Base-by-base conservation (phyloP, 2,797 vertebrate genomes). In the Cyclopterus lumpus region DNA sequence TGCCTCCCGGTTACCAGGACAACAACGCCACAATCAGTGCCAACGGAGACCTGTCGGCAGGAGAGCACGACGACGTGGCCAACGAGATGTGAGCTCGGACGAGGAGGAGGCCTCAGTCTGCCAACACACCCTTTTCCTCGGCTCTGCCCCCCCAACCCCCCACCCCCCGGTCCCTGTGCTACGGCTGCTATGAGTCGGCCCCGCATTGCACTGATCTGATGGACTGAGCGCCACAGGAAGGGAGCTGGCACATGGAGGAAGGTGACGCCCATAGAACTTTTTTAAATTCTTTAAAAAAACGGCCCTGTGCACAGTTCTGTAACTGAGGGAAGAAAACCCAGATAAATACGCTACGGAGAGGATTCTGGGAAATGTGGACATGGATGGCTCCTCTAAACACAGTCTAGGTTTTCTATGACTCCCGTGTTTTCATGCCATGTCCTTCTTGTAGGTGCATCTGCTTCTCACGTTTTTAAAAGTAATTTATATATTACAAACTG, bases 1-100 rank as follows among this genome's bases (percentile, higher is more conserved):
- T 98, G 97, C 97, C 97, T 51, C 96, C 97, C 49, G 97, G 96
- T 80, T 97, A 97, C 91, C 96, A 98, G 91, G 97, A 97, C 93
- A 97, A 97, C 93, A 93, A 94, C 92, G 95, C 95, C 90, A 93
- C 96, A 88, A 96, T 97, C 93, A 97, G 95, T 91, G 95, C 97
- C 89, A 99, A 99, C 30, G 97, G 97, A 86, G 96, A 98, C 94
- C 94, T 96, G 92, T 97, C 96, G 73, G 95, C 96, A 12, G 93
- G 93, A 77, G 97, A 99, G 94, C 95, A 96, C 32, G 97, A 98
- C 87, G 97, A 99, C 92, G 94, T 97, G 93, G 94, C 94, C 79
- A 97, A 98, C 83, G 97, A 99, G 92, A 97, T 98, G 91, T 98
- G 95, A 98, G 75, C 74, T 26, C 1, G 14, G 34, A 93, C 84